Evolutionary conservation across 2,797 vertebrate species (phyloP), one percentile per base, ranked within the genome.

Genomic region (Discoglossus pictus): DNA sequence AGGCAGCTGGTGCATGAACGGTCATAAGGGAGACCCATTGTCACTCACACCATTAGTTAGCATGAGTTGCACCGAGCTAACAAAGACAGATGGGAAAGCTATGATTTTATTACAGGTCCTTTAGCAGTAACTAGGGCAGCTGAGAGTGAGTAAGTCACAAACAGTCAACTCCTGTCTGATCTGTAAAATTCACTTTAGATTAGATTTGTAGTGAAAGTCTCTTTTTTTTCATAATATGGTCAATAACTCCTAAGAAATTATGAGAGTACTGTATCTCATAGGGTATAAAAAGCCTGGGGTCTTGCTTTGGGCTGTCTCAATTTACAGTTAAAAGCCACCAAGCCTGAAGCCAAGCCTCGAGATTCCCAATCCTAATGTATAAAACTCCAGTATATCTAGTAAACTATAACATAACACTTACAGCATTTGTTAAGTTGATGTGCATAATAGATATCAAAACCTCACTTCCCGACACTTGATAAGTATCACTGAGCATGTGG

Each of bases 1-100:
- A 71, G 68, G 61, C 60, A 71, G 61, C 61, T 64, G 68, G 52
- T 64, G 35, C 42, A 36, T 50, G 68, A 71, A 56, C 61, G 61
- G 44, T 27, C 68, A 59, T 51, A 31, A 42, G 61, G 61, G 61
- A 71, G 46, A 38, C 34, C 27, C 51, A 24, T 53, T 71, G 52
- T 71, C 61, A 51, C 53, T 58, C 46, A 58, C 60, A 64, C 18
- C 44, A 63, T 58, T 64, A 69, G 58, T 61, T 68, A 40, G 59
- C 54, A 42, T 42, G 52, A 50, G 48, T 63, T 56, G n/a, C 44
- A 70, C n/a, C 23, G 36, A 56, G 36, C 52, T 63, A 63, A 70
- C 43, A 63, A 63, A 38, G 51, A 63, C 50, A 70, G 59, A 70
- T 63, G 59, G 42, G 34, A 63, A 56, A 34, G 46, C 60, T 17